Evolutionary conservation across 2,113 vertebrate species (phyloP), one percentile per base, ranked within the genome.

Genomic region (Suncus etruscus): DNA sequence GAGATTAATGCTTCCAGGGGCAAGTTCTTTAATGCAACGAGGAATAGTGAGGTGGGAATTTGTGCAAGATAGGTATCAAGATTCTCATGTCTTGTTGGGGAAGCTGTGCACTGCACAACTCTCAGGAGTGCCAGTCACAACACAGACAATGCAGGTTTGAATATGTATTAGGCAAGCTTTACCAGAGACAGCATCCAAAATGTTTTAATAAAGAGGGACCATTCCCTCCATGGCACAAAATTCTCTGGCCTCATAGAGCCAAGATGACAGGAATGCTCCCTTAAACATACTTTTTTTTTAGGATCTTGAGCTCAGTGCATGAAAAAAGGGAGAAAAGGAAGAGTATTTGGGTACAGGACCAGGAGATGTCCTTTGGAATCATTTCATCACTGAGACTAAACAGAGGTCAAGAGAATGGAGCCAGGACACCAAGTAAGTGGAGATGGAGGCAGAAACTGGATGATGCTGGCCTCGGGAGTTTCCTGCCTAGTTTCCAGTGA

Each of bases 361-460:
- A 61, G 39, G 18, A 31, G 50, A 8, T 20, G 6, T 24, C 47
- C 15, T 4, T 10, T 24, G 7, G n/a, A 5, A 0, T 27, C 14
- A 24, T 25, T 87, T 39, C 11, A 11, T 32, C 25, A 16, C 54
- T 39, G 39, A 69, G 27, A 3, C 50, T 72, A 25, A 47, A 32
- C 76, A 78, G 83, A 39, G 27, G 10, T 16, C 29, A 69, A 16
- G 39, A 39, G 39, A 39, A 39, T 39, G 1, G 27, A 18, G 10
- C 1, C 1, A 1, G 12, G 20, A 4, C 47, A 3, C 0, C 1
- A 0, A 1, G 32, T 15, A 48, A 51, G 5, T 66, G 22, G 31
- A 12, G 16, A 24, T n/a, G 68, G 14, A 25, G 61, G 15, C n/a
- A 65, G 65, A 54, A 51, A 66, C 29, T 2, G 25, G 16, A 3